Percentiles rank a stretch among this genome's conserved stretches.
Evolutionary conservation across 2,113 vertebrate species (phyloP).

Genomic region (Bos javanicus): DNA sequence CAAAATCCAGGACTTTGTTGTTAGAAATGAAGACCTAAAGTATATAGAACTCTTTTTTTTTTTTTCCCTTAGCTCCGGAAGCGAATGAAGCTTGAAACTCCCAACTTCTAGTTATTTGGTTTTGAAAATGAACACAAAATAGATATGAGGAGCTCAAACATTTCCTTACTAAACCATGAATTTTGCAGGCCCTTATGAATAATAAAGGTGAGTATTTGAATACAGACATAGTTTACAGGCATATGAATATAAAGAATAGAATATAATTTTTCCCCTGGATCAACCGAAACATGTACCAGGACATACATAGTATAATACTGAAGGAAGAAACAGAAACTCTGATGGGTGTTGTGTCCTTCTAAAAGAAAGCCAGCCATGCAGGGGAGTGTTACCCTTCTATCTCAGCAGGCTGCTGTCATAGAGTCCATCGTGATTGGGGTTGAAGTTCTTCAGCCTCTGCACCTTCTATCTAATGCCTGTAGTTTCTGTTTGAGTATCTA

Average conservation of each 20-base stretch:
- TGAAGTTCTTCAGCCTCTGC: conserved; percentile 45
- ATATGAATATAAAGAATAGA: conserved; percentile 52
- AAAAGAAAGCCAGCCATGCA: conserved; percentile 50
- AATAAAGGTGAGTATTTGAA: conserved; percentile 66
- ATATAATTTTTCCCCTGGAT: background rate
- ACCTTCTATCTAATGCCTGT: conserved; percentile 47
- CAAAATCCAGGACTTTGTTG: conserved; percentile 71
- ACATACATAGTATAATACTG: background rate
- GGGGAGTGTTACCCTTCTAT: background rate
- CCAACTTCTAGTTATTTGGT: conserved; percentile 16
- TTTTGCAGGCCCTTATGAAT: conserved; percentile 75
- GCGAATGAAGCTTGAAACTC: conserved; percentile 18
- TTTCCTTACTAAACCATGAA: conserved; percentile 68
- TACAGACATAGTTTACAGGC: conserved; percentile 57
- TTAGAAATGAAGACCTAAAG: conserved; percentile 75
- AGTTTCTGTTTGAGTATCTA: conserved; percentile 34
- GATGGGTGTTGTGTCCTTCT: conserved; percentile 40
- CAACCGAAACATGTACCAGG: background rate
- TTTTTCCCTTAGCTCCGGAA: background rate
- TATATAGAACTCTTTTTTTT: background rate
- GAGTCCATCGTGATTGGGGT: conserved; percentile 60
- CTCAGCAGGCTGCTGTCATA: conserved; percentile 58
- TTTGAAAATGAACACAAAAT: conserved; percentile 67
- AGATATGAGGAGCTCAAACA: conserved; percentile 58
- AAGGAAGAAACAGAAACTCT: background rate